phyloP scores from a whole-genome alignment of 2,113 vertebrate species.

The Ictalurus punctatus region DNA sequence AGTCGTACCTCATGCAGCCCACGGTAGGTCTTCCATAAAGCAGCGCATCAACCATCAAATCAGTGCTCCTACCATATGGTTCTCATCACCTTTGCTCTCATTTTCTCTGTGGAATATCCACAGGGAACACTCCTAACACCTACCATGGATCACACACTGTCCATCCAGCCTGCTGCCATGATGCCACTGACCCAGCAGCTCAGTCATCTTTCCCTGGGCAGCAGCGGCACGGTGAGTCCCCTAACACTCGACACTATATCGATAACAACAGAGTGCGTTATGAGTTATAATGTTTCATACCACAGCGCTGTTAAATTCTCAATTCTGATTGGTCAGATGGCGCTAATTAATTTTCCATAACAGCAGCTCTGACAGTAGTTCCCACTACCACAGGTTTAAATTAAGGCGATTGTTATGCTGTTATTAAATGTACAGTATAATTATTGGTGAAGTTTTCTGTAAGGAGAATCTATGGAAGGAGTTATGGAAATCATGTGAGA shows the following conservation, averaged over 20 bases:
- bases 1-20: conserved; percentile 90
- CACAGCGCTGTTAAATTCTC: background rate
- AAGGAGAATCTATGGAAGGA: background rate
- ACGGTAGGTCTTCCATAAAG: conserved; percentile 75
- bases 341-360: background rate
- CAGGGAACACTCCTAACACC: conserved; percentile 84
- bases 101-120: conserved; percentile 10
- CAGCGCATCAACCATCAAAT: background rate
- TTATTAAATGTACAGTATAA: background rate
- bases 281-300: background rate
- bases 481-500: background rate
- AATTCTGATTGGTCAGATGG: background rate
- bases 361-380: background rate
- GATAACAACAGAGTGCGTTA: background rate
- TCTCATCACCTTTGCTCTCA: background rate
- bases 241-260: background rate
- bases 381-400: background rate
- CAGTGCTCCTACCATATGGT: background rate
- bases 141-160: conserved; percentile 86
- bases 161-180: conserved; percentile 86
- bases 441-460: background rate
- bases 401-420: background rate
- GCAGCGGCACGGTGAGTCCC: conserved; percentile 79
- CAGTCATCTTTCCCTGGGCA: conserved; percentile 86
- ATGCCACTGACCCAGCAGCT: conserved; percentile 87